Evolutionary conservation across 1,140 invertebrate species (phyloP).

Genomic region (Sipha flava): DNA sequence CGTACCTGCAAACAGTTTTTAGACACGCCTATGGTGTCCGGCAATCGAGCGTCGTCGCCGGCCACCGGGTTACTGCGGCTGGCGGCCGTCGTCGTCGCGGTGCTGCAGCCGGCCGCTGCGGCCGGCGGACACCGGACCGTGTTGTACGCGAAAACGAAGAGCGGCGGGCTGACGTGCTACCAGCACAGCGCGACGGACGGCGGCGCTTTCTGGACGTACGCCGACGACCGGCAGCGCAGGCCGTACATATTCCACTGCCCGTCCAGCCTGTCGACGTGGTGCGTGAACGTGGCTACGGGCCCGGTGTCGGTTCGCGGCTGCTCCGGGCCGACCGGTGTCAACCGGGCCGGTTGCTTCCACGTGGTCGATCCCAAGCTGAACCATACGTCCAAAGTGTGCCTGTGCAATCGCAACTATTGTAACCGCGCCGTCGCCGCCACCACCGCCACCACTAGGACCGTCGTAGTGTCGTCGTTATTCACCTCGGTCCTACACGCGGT

Average conservation of each 20-base stretch:
- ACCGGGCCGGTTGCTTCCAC: constrained; percentile 10
- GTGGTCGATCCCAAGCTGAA: neutral
- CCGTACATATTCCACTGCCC: constrained; percentile 12
- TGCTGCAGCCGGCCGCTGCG: neutral
- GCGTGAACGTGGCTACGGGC: constrained; percentile 2
- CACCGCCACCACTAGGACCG: neutral
- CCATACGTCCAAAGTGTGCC: neutral
- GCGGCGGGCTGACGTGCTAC: constrained; percentile 2
- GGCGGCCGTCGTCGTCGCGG: too few relatives aligned
- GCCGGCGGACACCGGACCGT: neutral
- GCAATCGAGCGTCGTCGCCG: neutral
- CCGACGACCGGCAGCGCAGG: neutral
- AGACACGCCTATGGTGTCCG: too few relatives aligned
- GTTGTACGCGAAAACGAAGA: neutral
- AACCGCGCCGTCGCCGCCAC: neutral
- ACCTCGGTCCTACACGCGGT: too few relatives aligned
- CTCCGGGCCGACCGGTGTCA: constrained; percentile 7
- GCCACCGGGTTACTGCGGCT: too few relatives aligned
- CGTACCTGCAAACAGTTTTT: too few relatives aligned
- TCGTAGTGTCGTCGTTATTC: neutral
- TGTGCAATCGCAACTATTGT: neutral
- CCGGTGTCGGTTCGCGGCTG: neutral
- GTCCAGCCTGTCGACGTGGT: constrained; percentile 24
- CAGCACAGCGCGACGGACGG: neutral
- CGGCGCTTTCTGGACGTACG: constrained; percentile 22